phyloP scores from a whole-genome alignment of 2,888 invertebrate genomes.

The Pseudococcus jackbeardsleyi region DNA sequence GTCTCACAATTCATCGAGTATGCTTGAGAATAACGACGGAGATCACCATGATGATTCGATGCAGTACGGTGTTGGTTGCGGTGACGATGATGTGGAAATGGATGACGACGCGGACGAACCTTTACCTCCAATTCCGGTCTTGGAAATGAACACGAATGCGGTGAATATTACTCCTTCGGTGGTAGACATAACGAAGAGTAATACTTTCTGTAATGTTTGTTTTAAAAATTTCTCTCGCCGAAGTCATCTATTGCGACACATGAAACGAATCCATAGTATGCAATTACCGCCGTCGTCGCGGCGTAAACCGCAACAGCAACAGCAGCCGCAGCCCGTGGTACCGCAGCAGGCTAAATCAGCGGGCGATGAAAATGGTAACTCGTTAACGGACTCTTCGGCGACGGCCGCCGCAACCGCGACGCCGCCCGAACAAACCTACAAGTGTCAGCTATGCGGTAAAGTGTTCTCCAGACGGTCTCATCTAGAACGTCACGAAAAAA shows the following conservation, averaged over 20 bases:
- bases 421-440: conserved; percentile 61
- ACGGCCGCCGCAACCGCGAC: neutral
- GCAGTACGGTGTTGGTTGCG: neutral
- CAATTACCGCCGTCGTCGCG: conserved; percentile 64
- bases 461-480: conserved; percentile 68
- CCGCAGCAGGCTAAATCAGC: conserved; percentile 44
- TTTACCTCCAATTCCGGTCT: conserved; percentile 65
- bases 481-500: conserved; percentile 67
- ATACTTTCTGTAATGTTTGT: conserved; percentile 67
- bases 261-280: conserved; percentile 67
- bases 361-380: conserved; percentile 66
- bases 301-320: conserved; percentile 49
- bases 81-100: conserved; percentile 61
- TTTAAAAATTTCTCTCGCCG: conserved; percentile 67
- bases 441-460: conserved; percentile 67
- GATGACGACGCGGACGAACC: conserved; percentile 65
- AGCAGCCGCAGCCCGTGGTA: conserved; percentile 7
- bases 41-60: conserved; percentile 37
- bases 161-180: conserved; percentile 58
- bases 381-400: conserved; percentile 62
- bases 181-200: conserved; percentile 65
- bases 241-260: conserved; percentile 67
- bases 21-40: conserved; percentile 10
- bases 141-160: conserved; percentile 65
- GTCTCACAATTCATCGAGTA: neutral